A percentile compares a stretch with the other conserved stretches of the same genome.
Conservation (phyloP, 2,888 invertebrate species). For the Plagodis pulveraria region DNA sequence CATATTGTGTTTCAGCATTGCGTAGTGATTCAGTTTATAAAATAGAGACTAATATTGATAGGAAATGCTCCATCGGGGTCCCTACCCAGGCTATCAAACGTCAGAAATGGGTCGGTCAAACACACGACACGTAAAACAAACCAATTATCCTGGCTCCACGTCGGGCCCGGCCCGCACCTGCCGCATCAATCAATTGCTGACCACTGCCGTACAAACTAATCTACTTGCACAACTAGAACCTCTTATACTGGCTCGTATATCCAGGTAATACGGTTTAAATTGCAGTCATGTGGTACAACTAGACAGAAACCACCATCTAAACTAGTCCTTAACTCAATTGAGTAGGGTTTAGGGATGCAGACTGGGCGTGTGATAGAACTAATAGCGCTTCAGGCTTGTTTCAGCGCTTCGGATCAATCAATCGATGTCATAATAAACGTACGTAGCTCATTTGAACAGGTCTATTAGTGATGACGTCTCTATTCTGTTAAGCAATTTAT, state of each 20-base stretch:
- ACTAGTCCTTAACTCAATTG: constrained; percentile 1
- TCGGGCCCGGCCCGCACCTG: constrained; percentile 33
- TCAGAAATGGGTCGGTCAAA: constrained; percentile 35
- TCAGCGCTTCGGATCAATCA: constrained; percentile 17
- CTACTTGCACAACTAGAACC: not conserved
- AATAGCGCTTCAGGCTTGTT: constrained; percentile 15
- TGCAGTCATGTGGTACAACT: not conserved
- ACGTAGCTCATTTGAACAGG: constrained; percentile 14
- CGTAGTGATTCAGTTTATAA: too few species aligned
- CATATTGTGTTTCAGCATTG: too few species aligned
- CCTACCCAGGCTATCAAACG: constrained; percentile 20
- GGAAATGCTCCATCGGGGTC: not conserved
- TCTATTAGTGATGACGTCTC: constrained; percentile 15
- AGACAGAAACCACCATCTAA: not conserved
- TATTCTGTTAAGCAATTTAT: not conserved
- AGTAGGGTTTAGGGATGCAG: not conserved
- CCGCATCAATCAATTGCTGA: constrained; percentile 36
- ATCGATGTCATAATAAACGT: constrained; percentile 19
- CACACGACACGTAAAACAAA: constrained; percentile 37
- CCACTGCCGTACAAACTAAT: constrained; percentile 16
- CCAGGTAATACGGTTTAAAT: constrained; percentile 9
- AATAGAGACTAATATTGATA: not conserved
- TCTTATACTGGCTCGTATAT: constrained; percentile 7
- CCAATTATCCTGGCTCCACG: constrained; percentile 36
- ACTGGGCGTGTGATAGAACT: not conserved